Conservation (phyloP, 2,888 invertebrate genomes). For the Nymphalis polychloros region DNA sequence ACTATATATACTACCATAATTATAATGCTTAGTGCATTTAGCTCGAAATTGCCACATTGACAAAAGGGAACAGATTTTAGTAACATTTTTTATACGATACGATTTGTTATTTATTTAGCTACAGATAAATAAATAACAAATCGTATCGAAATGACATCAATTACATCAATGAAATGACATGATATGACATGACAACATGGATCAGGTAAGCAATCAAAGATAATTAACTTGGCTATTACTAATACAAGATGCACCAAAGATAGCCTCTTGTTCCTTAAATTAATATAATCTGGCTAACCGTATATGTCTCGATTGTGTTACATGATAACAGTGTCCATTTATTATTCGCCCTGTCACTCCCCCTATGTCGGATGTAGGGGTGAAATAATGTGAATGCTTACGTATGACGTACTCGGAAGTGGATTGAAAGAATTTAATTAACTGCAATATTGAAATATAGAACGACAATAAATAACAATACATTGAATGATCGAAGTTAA, state of each 20-base stretch:
- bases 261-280: constrained; percentile 1
- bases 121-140: too few relatives aligned
- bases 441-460: too few relatives aligned
- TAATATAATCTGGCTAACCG: constrained; percentile 3
- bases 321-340: not conserved
- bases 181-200: too few relatives aligned
- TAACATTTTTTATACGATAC: too few relatives aligned
- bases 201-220: not conserved
- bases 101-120: too few relatives aligned
- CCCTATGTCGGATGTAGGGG: not conserved
- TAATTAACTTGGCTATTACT: not conserved
- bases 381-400: not conserved
- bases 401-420: not conserved
- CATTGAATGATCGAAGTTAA: not conserved
- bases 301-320: constrained; percentile 2
- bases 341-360: not conserved
- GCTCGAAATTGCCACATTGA: too few relatives aligned
- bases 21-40: too few relatives aligned
- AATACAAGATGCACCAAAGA: not conserved
- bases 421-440: not conserved
- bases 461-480: too few relatives aligned
- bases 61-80: too few relatives aligned
- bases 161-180: too few relatives aligned
- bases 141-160: too few relatives aligned
- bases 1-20: too few relatives aligned